Evolutionary conservation across 2,888 invertebrate species (phyloP).

Genomic region (Sphaerophoria taeniata): DNA sequence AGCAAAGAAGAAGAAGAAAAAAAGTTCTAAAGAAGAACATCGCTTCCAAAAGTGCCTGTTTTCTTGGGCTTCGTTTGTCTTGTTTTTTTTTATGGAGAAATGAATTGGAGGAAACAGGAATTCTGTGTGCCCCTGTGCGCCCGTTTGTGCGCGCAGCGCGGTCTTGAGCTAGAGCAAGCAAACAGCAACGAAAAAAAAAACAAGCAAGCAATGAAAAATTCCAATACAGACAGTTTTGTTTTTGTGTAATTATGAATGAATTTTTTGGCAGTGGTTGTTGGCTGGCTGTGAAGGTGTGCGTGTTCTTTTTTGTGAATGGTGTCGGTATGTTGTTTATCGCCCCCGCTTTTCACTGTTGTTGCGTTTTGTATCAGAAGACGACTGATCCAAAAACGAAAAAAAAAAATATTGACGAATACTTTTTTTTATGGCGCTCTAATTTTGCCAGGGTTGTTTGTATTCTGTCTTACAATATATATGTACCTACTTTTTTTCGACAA

Average conservation of each 20-base stretch:
- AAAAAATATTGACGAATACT: constrained; percentile 23
- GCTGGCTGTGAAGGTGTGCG: constrained; percentile 35
- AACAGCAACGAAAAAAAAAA: constrained; percentile 21
- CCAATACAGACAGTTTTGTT: constrained; percentile 70
- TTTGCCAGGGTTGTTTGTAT: constrained; percentile 51
- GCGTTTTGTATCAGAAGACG: constrained; percentile 39
- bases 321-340: constrained; percentile 53
- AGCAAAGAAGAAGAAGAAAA: constrained; percentile 35
- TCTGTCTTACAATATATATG: constrained; percentile 45
- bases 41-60: constrained; percentile 36
- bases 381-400: constrained; percentile 14
- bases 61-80: constrained; percentile 41
- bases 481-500: constrained; percentile 16
- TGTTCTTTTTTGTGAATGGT: constrained; percentile 71
- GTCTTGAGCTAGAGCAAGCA: constrained; percentile 17
- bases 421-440: constrained; percentile 61
- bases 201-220: no score
- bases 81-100: constrained; percentile 25
- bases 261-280: constrained; percentile 52
- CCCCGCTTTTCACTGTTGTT: constrained; percentile 51
- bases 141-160: constrained; percentile 36
- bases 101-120: constrained; percentile 61
- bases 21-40: constrained; percentile 35
- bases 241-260: constrained; percentile 72
- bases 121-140: constrained; percentile 35